phyloP scores from a whole-genome alignment of 92 coral and sea anemone species.

The Parazoanthus swiftii region DNA sequence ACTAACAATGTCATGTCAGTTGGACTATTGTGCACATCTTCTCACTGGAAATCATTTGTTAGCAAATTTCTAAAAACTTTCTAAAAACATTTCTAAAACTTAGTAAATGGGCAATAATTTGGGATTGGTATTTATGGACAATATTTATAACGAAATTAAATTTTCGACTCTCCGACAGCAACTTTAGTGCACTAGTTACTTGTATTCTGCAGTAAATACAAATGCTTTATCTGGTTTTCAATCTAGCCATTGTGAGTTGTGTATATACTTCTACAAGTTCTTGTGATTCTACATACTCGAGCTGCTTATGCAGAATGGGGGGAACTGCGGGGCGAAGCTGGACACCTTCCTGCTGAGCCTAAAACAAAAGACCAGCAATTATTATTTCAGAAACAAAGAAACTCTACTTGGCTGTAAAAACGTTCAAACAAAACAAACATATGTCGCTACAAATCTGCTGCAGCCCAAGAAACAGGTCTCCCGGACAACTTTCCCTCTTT shows the following conservation, averaged over 20 bases:
- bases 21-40: background rate
- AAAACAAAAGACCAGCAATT: background rate
- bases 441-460: no score
- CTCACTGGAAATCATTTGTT: background rate
- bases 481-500: no score
- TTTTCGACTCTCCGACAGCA: background rate
- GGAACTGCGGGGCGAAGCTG: constrained; percentile 73
- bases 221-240: background rate
- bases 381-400: no score
- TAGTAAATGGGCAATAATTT: background rate
- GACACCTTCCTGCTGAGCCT: constrained; percentile 84
- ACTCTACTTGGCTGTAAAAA: background rate
- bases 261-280: no score
- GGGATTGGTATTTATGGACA: background rate
- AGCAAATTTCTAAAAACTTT: background rate
- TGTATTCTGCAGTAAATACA: no score
- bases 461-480: no score
- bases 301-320: constrained; percentile 72
- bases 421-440: background rate
- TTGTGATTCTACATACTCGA: constrained; percentile 72
- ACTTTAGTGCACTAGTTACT: background rate
- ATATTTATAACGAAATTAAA: no score
- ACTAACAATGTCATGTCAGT: background rate
- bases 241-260: background rate
- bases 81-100: background rate